Conservation (phyloP, 1,140 invertebrate genomes). For the Sinella curviseta region DNA sequence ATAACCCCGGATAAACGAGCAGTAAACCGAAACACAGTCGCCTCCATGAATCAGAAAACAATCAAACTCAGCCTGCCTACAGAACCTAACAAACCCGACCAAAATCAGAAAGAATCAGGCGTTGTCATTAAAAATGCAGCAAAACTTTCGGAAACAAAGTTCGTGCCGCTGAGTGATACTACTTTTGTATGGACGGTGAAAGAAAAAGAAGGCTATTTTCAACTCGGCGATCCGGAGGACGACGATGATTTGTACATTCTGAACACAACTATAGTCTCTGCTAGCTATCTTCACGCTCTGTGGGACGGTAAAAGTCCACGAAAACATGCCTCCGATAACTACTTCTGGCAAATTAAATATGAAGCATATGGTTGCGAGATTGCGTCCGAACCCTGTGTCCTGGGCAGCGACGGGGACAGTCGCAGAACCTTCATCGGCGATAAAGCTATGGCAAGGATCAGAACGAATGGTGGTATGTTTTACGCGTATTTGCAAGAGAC, state of each 20-base stretch:
- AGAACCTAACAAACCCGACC: neutral
- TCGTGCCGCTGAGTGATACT: neutral
- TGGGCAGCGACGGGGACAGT: conserved; percentile 6
- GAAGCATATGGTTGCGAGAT: conserved; percentile 34
- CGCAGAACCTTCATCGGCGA: conserved; percentile 39
- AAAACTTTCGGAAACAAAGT: neutral
- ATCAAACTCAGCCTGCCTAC: neutral
- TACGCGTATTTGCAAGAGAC: conserved; percentile 24
- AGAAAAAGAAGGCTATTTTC: conserved; percentile 39
- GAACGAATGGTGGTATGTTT: conserved; percentile 30
- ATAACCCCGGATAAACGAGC: neutral
- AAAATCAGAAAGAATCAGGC: neutral
- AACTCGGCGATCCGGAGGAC: conserved; percentile 1
- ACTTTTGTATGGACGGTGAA: conserved; percentile 37
- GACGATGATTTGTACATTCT: conserved; percentile 46
- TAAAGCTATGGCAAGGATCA: conserved; percentile 40
- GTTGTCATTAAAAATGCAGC: neutral
- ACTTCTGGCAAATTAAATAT: conserved; percentile 33
- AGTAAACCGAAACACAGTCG: neutral
- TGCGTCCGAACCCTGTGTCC: conserved; percentile 34
- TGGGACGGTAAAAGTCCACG: conserved; percentile 18
- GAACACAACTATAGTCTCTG: conserved; percentile 40
- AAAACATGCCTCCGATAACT: neutral
- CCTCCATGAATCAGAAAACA: neutral
- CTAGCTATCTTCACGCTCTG: conserved; percentile 29